phyloP scores from a whole-genome alignment of 1,140 invertebrate species.

The Panagrolaimus sp. region DNA sequence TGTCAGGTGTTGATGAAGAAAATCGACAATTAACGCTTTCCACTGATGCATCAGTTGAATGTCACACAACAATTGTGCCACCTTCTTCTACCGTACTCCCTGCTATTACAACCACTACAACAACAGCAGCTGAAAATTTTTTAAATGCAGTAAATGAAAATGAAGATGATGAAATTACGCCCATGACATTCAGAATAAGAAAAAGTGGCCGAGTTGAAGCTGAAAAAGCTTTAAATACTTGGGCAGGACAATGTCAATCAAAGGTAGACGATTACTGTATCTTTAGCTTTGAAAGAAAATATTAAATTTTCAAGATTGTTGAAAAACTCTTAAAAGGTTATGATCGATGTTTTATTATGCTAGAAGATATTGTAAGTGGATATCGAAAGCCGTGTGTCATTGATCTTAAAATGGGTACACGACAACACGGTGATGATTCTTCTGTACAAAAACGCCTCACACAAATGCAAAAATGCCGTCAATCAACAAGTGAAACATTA shows the following conservation, averaged over 20 bases:
- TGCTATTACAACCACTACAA: too few species aligned
- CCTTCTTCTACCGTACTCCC: constrained; percentile 18
- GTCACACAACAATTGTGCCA: background rate
- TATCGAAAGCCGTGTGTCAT: constrained; percentile 72
- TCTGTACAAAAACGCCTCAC: constrained; percentile 77
- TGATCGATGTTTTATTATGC: constrained; percentile 40
- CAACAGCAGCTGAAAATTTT: too few species aligned
- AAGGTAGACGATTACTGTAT: constrained; percentile 23
- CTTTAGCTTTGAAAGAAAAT: background rate
- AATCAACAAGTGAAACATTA: constrained; percentile 76
- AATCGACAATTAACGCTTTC: constrained; percentile 18
- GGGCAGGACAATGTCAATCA: constrained; percentile 44
- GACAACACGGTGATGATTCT: constrained; percentile 87
- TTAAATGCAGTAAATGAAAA: background rate
- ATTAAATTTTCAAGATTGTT: constrained; percentile 34
- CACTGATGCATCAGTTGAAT: constrained; percentile 17
- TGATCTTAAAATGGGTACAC: constrained; percentile 90
- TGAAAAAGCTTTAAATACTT: constrained; percentile 32
- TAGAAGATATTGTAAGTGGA: constrained; percentile 35
- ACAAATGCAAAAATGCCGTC: constrained; percentile 82
- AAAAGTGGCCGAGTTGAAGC: constrained; percentile 35
- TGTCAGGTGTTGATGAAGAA: constrained; percentile 24
- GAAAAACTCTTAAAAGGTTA: constrained; percentile 45
- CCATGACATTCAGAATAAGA: constrained; percentile 40
- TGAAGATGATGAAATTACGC: constrained; percentile 13